A percentile compares a stretch with the other conserved stretches of the same genome.
These are phyloP conservation scores for Drosophila recens DNA, from an alignment of 2,888 invertebrate species.

Conservation along the genomic window DNA sequence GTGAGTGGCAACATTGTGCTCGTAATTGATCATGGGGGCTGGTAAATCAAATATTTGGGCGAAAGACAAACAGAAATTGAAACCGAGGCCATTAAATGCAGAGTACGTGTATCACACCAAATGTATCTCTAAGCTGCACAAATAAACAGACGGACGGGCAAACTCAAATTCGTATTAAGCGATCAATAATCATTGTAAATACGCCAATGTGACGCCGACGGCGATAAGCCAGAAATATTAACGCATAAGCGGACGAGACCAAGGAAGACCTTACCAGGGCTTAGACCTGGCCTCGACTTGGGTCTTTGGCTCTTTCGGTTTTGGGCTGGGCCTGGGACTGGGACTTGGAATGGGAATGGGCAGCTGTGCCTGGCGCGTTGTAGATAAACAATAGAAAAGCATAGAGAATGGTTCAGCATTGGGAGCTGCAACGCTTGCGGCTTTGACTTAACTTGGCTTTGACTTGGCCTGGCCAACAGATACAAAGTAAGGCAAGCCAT, in stretches of 20 bases:
- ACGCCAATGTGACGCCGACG: constrained; percentile 74
- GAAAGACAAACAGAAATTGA: constrained; percentile 49
- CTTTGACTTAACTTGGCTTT: constrained; percentile 26
- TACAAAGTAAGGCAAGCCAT: constrained; percentile 48
- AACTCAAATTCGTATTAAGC: constrained; percentile 77
- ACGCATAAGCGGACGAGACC: constrained; percentile 58
- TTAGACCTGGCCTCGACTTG: constrained; percentile 24
- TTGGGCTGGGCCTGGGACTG: constrained; percentile 3
- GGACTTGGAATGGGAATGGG: constrained; percentile 23
- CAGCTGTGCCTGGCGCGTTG: constrained; percentile 52
- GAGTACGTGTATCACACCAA: constrained; percentile 36
- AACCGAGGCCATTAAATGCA: constrained; percentile 36
- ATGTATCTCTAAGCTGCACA: constrained; percentile 53
- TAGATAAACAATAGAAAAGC: constrained; percentile 79
- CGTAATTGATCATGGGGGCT: constrained; percentile 64
- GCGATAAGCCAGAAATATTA: constrained; percentile 75
- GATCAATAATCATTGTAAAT: constrained; percentile 82
- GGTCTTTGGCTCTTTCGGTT: background rate
- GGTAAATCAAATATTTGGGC: constrained; percentile 52
- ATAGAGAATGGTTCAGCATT: constrained; percentile 71
- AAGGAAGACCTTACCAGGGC: constrained; percentile 3
- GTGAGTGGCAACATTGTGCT: constrained; percentile 12
- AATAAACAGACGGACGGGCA: constrained; percentile 46
- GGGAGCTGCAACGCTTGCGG: constrained; percentile 59
- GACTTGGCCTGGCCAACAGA: constrained; percentile 34